Evolutionary conservation across 2,888 invertebrate species (phyloP).

Genomic region (Drosophila pseudotalamancana): DNA sequence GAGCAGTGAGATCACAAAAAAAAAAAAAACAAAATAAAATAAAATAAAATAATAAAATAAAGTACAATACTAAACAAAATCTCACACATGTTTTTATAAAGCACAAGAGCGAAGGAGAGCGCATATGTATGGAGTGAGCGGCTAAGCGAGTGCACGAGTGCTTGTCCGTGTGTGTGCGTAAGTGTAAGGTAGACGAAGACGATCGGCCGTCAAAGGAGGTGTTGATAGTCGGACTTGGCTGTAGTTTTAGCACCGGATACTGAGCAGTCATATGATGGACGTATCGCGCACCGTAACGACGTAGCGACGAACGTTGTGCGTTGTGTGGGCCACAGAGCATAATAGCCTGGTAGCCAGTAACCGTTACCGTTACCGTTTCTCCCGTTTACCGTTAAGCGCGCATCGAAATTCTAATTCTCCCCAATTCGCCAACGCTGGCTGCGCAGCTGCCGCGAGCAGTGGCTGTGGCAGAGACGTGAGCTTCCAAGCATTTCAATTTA

Average conservation of each 20-base stretch:
- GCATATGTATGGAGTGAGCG: conserved; percentile 3
- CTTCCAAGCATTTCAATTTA: conserved; percentile 68
- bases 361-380: conserved; percentile 14
- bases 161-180: not conserved
- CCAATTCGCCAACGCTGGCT: conserved; percentile 38
- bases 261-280: conserved; percentile 77
- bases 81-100: conserved; percentile 25
- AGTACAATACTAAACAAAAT: conserved; percentile 8
- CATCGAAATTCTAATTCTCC: conserved; percentile 38
- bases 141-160: not conserved
- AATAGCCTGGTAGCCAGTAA: conserved; percentile 21
- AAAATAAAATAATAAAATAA: conserved; percentile 9
- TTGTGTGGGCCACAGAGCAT: not conserved
- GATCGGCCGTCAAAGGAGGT: conserved; percentile 65
- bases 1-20: conserved; percentile 39
- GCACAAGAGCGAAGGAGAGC: conserved; percentile 6
- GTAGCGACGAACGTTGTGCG: conserved; percentile 25
- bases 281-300: conserved; percentile 66
- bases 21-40: conserved; percentile 12
- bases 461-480: conserved; percentile 66
- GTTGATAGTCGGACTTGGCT: conserved; percentile 64
- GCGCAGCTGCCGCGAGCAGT: conserved; percentile 51
- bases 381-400: conserved; percentile 24
- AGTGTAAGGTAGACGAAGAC: conserved; percentile 20
- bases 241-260: conserved; percentile 56